These are phyloP conservation scores for Lepidothrix coronata DNA, from an alignment of 2,113 vertebrate species.

Conservation along the genomic window DNA sequence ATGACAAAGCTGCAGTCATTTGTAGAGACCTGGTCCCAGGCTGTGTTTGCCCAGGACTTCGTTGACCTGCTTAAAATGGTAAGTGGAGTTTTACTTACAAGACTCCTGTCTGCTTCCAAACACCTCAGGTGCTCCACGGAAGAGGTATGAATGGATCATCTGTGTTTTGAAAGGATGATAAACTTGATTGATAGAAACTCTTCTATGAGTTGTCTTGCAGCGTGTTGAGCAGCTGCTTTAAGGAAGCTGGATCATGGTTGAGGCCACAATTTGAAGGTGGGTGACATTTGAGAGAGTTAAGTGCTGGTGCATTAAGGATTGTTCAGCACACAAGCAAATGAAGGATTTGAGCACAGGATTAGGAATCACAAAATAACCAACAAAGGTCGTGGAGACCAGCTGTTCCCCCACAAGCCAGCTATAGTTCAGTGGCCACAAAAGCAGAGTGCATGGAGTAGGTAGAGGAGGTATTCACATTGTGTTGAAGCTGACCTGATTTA, in stretches of 20 bases:
- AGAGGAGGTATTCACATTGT: neutral
- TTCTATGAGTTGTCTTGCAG: neutral
- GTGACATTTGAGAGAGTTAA: neutral
- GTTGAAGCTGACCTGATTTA: neutral
- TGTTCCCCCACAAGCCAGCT: neutral
- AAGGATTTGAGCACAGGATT: neutral
- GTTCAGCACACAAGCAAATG: neutral
- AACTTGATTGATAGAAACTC: neutral
- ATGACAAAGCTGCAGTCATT: neutral
- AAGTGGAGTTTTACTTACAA: neutral
- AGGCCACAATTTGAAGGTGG: neutral
- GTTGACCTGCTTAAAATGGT: neutral
- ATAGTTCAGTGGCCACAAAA: neutral
- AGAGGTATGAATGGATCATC: neutral
- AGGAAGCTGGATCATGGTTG: neutral
- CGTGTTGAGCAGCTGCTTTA: neutral
- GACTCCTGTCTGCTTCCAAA: neutral
- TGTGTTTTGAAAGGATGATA: neutral
- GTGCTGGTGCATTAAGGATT: neutral
- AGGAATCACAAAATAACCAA: neutral
- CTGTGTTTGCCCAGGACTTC: neutral
- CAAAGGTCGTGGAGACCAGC: neutral
- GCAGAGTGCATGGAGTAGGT: neutral
- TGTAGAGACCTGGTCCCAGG: neutral
- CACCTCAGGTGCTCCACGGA: neutral